Conservation (phyloP, 2,797 vertebrate species). For the Semotilus atromaculatus region DNA sequence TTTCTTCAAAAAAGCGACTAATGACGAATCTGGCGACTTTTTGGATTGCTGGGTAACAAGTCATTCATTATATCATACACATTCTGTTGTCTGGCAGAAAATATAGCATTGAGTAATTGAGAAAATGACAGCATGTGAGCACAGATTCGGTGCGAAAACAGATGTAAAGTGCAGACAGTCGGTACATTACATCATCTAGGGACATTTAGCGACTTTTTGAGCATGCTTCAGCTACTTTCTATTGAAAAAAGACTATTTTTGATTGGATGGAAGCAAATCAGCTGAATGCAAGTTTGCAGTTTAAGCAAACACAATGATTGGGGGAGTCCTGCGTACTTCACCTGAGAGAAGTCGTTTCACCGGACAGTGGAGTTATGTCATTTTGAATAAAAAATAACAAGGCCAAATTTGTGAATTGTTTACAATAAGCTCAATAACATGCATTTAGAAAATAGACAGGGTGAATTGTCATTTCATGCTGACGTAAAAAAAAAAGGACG, state of each 20-base stretch:
- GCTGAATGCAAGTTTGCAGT: background rate
- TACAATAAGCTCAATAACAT: background rate
- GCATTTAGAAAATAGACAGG: background rate
- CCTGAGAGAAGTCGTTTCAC: background rate
- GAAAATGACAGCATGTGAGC: background rate
- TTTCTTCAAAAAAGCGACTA: no score
- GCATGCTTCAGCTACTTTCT: no score
- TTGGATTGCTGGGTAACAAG: background rate
- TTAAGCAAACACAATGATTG: background rate
- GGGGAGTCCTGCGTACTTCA: background rate
- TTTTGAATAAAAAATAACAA: background rate
- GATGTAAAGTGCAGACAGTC: no score
- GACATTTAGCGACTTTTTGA: no score
- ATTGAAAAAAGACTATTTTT: no score
- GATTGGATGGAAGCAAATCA: no score
- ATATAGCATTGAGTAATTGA: background rate
- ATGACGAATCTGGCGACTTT: no score
- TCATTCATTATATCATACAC: background rate
- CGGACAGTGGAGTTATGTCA: background rate
- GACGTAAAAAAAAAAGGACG: background rate
- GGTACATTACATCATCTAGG: no score
- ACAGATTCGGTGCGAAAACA: background rate
- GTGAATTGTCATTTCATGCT: background rate
- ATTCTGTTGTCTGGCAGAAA: background rate
- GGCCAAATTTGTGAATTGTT: background rate